These are phyloP conservation scores for Zhuqinia jingwanae DNA, from an alignment of 2,888 invertebrate species.

Conservation along the genomic window DNA sequence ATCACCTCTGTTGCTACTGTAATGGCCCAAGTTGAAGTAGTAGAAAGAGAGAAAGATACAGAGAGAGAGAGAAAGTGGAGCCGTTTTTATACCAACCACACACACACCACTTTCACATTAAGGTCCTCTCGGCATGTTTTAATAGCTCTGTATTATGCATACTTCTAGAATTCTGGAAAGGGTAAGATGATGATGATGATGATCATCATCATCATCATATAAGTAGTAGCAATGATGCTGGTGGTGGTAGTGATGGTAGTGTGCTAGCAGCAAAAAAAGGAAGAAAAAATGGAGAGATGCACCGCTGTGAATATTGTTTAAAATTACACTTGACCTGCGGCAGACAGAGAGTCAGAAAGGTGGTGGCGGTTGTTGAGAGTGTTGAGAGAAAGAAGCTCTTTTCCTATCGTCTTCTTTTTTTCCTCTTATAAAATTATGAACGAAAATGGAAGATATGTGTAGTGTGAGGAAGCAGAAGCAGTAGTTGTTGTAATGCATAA, in stretches of 20 bases:
- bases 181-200: no score
- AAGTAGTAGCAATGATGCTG: neutral
- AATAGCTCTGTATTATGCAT: no score
- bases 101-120: no score
- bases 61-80: no score
- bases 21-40: no score
- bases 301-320: constrained; percentile 66
- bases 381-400: constrained; percentile 4
- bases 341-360: neutral
- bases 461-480: no score
- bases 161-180: no score
- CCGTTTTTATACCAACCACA: no score
- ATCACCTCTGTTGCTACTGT: no score
- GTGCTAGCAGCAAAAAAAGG: neutral
- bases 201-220: neutral
- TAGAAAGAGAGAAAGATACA: no score
- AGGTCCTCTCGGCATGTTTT: no score
- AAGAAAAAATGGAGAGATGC: constrained; percentile 49
- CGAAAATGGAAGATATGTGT: neutral
- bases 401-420: neutral
- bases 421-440: neutral
- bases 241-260: neutral
- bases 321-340: constrained; percentile 67
- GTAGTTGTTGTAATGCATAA: no score
- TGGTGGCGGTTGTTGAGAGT: neutral